Conservation (phyloP, 23 tunicate species). For the Phallusia fumigata region DNA sequence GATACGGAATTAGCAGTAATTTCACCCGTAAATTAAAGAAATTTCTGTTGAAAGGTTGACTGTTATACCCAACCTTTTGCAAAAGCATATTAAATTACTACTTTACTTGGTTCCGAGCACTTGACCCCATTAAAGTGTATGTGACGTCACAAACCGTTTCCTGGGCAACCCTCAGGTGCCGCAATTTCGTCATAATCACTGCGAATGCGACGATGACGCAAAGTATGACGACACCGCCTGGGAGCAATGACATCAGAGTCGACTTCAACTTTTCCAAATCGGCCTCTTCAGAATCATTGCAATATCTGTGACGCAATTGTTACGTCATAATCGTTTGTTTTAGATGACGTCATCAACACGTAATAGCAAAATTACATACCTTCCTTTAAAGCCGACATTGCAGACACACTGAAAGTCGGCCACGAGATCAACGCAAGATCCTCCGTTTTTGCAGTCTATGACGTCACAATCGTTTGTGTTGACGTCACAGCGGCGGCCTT, state of each 20-base stretch:
- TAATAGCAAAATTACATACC: background rate
- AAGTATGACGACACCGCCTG: background rate
- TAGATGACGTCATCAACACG: too few relatives aligned
- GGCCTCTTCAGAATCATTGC: background rate
- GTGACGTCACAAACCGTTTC: background rate
- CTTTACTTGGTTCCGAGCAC: too few relatives aligned
- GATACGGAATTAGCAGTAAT: too few relatives aligned
- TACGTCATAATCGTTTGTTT: too few relatives aligned
- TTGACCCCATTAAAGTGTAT: too few relatives aligned
- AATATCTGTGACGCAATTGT: background rate
- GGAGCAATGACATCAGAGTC: background rate
- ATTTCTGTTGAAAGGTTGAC: too few relatives aligned
- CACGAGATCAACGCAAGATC: conserved; percentile 43
- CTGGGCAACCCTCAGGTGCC: background rate
- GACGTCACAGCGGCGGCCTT: conserved; percentile 61
- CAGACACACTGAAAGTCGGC: conserved; percentile 43
- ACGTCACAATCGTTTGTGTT: conserved; percentile 59
- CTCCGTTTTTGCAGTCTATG: conserved; percentile 35
- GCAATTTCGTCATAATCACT: background rate
- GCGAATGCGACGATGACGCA: background rate
- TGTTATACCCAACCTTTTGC: too few relatives aligned
- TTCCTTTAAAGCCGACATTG: conserved; percentile 35
- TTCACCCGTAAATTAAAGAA: too few relatives aligned
- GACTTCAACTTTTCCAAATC: background rate
- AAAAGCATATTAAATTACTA: too few relatives aligned